Conservation (phyloP, 2,797 vertebrate genomes). For the Hirundo rustica region DNA sequence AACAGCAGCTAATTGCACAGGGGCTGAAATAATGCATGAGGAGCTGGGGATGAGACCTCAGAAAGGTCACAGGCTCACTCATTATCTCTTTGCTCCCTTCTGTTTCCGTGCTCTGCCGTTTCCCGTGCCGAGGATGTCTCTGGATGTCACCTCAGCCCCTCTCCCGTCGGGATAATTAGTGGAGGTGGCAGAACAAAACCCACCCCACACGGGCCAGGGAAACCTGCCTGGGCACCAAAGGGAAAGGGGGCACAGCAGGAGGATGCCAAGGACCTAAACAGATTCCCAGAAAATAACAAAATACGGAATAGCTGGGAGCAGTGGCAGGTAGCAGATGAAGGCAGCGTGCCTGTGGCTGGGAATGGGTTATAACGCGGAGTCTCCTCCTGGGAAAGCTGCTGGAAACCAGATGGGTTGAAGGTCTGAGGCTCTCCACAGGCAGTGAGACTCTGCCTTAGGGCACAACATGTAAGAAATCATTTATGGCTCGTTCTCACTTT, state of each 20-base stretch:
- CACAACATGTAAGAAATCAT: not conserved
- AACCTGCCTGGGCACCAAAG: not conserved
- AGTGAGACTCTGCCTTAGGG: not conserved
- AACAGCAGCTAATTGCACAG: slow-evolving; percentile 10
- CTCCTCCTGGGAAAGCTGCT: not conserved
- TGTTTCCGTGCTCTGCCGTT: slow-evolving; percentile 18
- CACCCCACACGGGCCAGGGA: not conserved
- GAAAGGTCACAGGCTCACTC: slow-evolving; percentile 15
- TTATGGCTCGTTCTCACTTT: not conserved
- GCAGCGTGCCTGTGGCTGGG: not conserved
- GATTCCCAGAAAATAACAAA: not conserved
- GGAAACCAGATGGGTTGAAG: not conserved
- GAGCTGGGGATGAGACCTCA: not conserved
- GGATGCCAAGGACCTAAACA: not conserved
- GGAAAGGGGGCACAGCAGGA: not conserved
- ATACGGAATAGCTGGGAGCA: not conserved
- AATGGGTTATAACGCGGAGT: too few species aligned
- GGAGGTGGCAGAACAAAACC: not conserved
- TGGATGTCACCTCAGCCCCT: not conserved
- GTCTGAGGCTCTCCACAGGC: not conserved
- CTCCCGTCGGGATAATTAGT: not conserved
- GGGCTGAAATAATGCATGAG: not conserved
- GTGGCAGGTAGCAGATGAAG: not conserved
- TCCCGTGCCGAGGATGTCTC: not conserved
- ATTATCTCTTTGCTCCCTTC: not conserved